A percentile compares a stretch with the other conserved stretches of the same genome.
These are phyloP conservation scores for Ypsolopha sequella DNA, from an alignment of 2,888 invertebrate genomes.

Conservation along the genomic window DNA sequence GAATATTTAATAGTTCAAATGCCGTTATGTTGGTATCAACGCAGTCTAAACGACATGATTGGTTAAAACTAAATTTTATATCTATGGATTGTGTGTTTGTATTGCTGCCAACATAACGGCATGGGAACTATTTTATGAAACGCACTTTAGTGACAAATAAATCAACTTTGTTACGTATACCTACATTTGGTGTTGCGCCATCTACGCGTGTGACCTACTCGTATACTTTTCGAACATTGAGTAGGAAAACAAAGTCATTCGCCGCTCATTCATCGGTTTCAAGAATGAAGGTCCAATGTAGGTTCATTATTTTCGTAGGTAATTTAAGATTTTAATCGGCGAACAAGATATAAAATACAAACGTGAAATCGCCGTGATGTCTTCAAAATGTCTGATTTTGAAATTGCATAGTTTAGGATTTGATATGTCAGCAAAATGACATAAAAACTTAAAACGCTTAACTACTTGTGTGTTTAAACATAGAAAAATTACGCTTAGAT, in stretches of 20 bases:
- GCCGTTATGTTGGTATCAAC: no score
- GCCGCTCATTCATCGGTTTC: constrained; percentile 35
- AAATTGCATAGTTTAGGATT: constrained; percentile 30
- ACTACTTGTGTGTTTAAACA: constrained; percentile 55
- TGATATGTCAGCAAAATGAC: constrained; percentile 31
- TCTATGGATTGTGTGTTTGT: no score
- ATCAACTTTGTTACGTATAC: no score
- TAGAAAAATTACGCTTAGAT: constrained; percentile 60
- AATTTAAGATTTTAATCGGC: constrained; percentile 46
- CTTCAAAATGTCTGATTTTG: constrained; percentile 43
- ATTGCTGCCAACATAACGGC: no score
- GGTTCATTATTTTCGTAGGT: constrained; percentile 53
- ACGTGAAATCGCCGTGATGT: constrained; percentile 28
- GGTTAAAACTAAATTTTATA: no score
- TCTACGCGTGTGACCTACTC: no score
- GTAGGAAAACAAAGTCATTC: constrained; percentile 22
- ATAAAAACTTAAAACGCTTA: constrained; percentile 54
- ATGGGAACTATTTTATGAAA: no score
- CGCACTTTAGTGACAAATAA: no score
- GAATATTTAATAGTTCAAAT: no score
- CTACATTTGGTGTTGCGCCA: no score
- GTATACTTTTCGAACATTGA: background rate
- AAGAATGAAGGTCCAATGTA: constrained; percentile 51
- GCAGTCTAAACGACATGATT: no score
- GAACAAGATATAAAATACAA: constrained; percentile 20